Evolutionary conservation across 2,888 invertebrate species (phyloP).

Genomic region (Odontocerum albicorne): DNA sequence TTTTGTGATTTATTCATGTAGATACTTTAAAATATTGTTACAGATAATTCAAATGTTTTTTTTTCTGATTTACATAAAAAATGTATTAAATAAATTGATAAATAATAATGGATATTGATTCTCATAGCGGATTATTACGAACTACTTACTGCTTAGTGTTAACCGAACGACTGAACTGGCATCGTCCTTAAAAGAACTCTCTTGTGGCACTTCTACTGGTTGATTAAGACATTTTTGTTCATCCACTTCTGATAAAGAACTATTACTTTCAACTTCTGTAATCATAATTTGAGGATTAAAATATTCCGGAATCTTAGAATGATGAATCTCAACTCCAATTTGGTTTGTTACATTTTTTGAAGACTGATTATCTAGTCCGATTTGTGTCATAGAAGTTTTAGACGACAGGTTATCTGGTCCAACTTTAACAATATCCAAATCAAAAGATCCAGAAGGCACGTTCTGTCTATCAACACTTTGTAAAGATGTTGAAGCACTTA

Average conservation of each 20-base stretch:
- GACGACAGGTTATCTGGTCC: conserved; percentile 1
- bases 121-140: background rate
- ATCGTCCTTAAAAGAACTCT: conserved; percentile 18
- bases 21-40: too few relatives aligned
- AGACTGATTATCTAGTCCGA: conserved; percentile 1
- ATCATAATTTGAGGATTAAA: too few relatives aligned
- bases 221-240: too few relatives aligned
- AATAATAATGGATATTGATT: background rate
- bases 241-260: too few relatives aligned
- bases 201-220: background rate
- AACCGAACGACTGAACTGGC: conserved; percentile 31
- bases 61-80: too few relatives aligned
- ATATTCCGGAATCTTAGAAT: too few relatives aligned
- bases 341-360: too few relatives aligned
- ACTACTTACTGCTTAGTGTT: conserved; percentile 29
- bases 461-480: background rate
- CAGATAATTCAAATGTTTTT: too few relatives aligned
- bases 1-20: too few relatives aligned
- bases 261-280: too few relatives aligned
- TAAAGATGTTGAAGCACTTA: background rate
- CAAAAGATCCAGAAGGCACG: background rate
- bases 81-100: background rate
- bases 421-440: conserved; percentile 11
- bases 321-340: too few relatives aligned
- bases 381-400: background rate